These are phyloP conservation scores for Plemyria rubiginata DNA, from an alignment of 2,888 invertebrate genomes.

Conservation along the genomic window DNA sequence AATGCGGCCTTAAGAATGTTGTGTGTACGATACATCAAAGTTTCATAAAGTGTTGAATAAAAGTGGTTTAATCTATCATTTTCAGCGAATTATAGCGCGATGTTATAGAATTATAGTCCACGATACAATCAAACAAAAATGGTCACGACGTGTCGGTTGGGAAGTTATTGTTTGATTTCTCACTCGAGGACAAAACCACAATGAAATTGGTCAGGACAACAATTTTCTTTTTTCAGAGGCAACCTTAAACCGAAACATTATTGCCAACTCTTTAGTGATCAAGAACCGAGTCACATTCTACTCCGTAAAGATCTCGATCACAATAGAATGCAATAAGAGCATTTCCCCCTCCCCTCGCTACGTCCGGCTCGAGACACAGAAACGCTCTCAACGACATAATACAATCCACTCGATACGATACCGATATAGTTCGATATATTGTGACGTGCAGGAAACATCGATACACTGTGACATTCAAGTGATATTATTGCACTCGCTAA, in stretches of 20 bases:
- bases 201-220: too few relatives aligned
- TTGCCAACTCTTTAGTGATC: constrained; percentile 4
- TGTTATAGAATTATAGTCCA: too few relatives aligned
- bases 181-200: too few relatives aligned
- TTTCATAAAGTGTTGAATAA: neutral
- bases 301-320: constrained; percentile 27
- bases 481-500: constrained; percentile 4
- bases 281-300: constrained; percentile 9
- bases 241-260: neutral
- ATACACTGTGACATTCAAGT: neutral
- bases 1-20: constrained; percentile 6
- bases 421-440: constrained; percentile 18
- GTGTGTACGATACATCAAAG: neutral
- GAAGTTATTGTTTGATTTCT: too few relatives aligned
- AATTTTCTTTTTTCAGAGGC: neutral
- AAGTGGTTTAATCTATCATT: neutral
- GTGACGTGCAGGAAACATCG: constrained; percentile 1
- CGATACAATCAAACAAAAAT: too few relatives aligned
- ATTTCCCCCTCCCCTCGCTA: constrained; percentile 34
- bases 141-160: too few relatives aligned
- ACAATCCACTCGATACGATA: constrained; percentile 45
- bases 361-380: constrained; percentile 54
- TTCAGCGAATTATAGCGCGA: too few relatives aligned
- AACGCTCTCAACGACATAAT: constrained; percentile 64
- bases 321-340: constrained; percentile 40